Percentiles rank a stretch among this genome's conserved stretches.
These are phyloP conservation scores for Rhinichthys klamathensis DNA, from an alignment of 2,113 vertebrate genomes.

Conservation along the genomic window DNA sequence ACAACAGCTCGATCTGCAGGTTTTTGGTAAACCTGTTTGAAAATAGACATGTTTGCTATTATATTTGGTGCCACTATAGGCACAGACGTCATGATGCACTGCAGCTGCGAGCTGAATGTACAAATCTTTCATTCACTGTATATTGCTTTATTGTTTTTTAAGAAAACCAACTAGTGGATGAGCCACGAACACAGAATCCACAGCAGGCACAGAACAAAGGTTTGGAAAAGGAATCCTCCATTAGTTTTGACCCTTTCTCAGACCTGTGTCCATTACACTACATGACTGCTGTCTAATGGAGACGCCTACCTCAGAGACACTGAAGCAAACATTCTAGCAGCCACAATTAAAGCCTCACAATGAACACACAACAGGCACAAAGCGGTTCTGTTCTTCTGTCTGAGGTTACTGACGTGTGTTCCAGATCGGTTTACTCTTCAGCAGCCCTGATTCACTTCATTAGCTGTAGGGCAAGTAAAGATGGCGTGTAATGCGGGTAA, in stretches of 20 bases:
- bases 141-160: background rate
- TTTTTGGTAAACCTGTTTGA: background rate
- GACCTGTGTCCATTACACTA: background rate
- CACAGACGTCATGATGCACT: background rate
- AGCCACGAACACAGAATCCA: background rate
- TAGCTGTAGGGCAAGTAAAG: constrained; percentile 16
- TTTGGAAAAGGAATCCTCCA: background rate
- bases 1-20: background rate
- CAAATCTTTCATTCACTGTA: background rate
- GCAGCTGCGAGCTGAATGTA: background rate
- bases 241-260: background rate
- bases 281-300: background rate
- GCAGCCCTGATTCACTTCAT: background rate
- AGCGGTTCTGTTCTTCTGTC: background rate
- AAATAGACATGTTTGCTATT: background rate
- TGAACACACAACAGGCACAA: background rate
- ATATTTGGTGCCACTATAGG: background rate
- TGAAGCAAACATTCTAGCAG: background rate
- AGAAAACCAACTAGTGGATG: background rate
- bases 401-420: background rate
- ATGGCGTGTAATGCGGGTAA: constrained; percentile 1
- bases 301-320: background rate
- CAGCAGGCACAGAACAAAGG: background rate
- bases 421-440: background rate
- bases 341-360: background rate